phyloP scores from a whole-genome alignment of 2,797 vertebrate genomes.

The Cirrhinus mrigala region DNA sequence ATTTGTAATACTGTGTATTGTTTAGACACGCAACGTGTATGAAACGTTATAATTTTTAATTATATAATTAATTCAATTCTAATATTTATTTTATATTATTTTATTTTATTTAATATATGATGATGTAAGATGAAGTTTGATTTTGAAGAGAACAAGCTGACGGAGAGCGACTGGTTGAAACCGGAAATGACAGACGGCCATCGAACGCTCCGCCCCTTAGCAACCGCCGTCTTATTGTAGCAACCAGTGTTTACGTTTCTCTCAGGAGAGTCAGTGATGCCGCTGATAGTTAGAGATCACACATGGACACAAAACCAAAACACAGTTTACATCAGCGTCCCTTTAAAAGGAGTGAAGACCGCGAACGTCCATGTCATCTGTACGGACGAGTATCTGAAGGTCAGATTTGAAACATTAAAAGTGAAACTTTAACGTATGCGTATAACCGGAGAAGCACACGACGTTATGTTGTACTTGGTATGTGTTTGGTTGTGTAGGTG shows the following conservation, averaged over 20 bases:
- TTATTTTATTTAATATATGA: background rate
- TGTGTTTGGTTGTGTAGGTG: constrained; percentile 75
- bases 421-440: background rate
- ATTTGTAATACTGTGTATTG: background rate
- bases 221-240: constrained; percentile 57
- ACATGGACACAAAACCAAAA: constrained; percentile 85
- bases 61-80: background rate
- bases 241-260: constrained; percentile 36
- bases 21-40: background rate
- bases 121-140: background rate
- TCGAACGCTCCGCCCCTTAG: constrained; percentile 25
- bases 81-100: background rate
- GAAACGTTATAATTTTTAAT: background rate
- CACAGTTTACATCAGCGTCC: constrained; percentile 81
- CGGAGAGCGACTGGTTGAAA: background rate
- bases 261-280: constrained; percentile 71
- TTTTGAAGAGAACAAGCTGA: background rate
- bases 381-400: constrained; percentile 90
- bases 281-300: constrained; percentile 79
- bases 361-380: constrained; percentile 80
- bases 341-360: constrained; percentile 78
- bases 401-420: constrained; percentile 55
- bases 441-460: background rate
- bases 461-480: background rate
- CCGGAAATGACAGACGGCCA: background rate